A percentile compares a stretch with the other conserved stretches of the same genome.
phyloP scores from a whole-genome alignment of 2,888 invertebrate genomes.

The Danaus chrysippus region DNA sequence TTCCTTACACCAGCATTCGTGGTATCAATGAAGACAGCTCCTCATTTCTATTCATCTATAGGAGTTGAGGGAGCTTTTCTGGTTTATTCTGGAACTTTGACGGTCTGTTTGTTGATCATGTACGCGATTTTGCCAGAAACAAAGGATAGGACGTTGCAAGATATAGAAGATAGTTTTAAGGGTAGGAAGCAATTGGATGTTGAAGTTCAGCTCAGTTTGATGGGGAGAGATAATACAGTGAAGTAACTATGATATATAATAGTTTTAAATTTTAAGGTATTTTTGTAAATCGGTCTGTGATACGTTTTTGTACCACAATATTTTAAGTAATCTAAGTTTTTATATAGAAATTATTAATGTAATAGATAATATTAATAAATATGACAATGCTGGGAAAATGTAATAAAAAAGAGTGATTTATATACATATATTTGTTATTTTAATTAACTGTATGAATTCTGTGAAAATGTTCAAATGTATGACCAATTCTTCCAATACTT shows the following conservation, averaged over 20 bases:
- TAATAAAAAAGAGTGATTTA: background rate
- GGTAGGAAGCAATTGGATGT: conserved; percentile 51
- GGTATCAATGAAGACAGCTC: conserved; percentile 73
- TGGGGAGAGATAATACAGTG: conserved; percentile 27
- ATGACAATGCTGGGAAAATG: background rate
- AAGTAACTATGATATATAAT: background rate
- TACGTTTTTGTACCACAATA: conserved; percentile 25
- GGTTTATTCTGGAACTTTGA: conserved; percentile 61
- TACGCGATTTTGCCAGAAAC: conserved; percentile 67
- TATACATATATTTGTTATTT: conserved; percentile 6
- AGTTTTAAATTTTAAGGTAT: conserved; percentile 9
- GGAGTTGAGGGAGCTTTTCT: conserved; percentile 70
- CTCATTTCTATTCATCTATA: conserved; percentile 64
- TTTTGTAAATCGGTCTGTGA: conserved; percentile 12
- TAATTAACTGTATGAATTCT: background rate
- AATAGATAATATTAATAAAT: background rate
- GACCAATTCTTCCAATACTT: background rate
- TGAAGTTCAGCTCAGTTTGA: conserved; percentile 64
- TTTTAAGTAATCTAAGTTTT: background rate
- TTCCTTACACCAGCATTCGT: conserved; percentile 69
- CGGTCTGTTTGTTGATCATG: conserved; percentile 57
- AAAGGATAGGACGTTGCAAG: conserved; percentile 68
- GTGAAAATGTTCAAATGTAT: background rate
- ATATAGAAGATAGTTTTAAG: conserved; percentile 71
- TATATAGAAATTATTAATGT: background rate